Conservation (phyloP, 2,113 vertebrate species). For the Serranochromis macrocephalus region DNA sequence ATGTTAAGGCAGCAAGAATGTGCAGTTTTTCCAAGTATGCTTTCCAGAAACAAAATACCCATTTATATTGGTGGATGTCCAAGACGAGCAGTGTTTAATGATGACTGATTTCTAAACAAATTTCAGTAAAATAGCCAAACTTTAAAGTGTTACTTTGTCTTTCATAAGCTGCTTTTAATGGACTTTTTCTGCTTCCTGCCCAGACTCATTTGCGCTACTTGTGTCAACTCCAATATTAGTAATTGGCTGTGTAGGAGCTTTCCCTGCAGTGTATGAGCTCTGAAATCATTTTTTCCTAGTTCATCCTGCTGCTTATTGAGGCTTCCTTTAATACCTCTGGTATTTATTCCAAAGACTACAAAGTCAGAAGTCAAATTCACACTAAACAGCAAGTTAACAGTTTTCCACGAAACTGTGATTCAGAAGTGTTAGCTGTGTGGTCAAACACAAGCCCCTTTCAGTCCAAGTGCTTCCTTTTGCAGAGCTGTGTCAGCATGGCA, state of each 20-base stretch:
- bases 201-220: neutral
- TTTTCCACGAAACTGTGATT: neutral
- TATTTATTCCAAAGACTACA: neutral
- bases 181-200: neutral
- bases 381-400: neutral
- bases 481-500: neutral
- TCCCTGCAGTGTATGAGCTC: neutral
- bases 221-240: neutral
- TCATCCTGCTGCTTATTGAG: neutral
- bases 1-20: neutral
- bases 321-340: neutral
- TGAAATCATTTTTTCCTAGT: neutral
- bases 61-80: neutral
- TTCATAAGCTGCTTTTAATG: neutral
- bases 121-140: neutral
- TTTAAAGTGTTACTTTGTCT: neutral
- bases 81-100: rapidly evolving
- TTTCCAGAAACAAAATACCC: neutral
- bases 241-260: neutral
- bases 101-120: neutral
- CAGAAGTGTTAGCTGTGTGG: neutral
- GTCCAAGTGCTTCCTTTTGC: neutral
- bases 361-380: neutral
- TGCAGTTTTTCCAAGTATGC: rapidly evolving
- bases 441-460: neutral